Percentiles rank a stretch among this genome's conserved stretches.
These are phyloP conservation scores for Lathamus discolor DNA, from an alignment of 2,113 vertebrate species.

Conservation along the genomic window DNA sequence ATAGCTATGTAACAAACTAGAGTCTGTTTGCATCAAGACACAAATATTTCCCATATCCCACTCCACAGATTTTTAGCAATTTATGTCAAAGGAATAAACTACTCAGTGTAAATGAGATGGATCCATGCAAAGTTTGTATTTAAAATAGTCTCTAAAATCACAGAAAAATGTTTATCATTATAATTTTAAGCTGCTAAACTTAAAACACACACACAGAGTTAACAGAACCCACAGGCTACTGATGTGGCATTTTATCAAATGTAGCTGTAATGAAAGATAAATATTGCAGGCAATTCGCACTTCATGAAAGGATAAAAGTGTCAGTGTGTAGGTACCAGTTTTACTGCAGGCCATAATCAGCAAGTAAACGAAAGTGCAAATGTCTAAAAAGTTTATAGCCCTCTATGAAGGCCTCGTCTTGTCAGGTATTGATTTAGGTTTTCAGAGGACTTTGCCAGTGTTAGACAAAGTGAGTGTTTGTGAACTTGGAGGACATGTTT, in stretches of 20 bases:
- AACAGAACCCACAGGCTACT: constrained; percentile 74
- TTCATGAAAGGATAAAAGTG: constrained; percentile 81
- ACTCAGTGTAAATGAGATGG: constrained; percentile 9
- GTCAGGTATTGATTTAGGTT: constrained; percentile 78
- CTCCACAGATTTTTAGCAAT: constrained; percentile 54
- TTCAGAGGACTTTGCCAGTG: constrained; percentile 66
- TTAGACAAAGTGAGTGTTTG: constrained; percentile 72
- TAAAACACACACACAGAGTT: constrained; percentile 45
- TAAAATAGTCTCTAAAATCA: constrained; percentile 57
- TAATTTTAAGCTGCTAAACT: constrained; percentile 56
- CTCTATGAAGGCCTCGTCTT: constrained; percentile 74
- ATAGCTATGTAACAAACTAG: background rate
- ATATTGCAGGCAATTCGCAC: constrained; percentile 80
- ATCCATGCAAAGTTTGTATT: constrained; percentile 49
- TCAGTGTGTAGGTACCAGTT: constrained; percentile 78
- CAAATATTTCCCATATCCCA: constrained; percentile 19
- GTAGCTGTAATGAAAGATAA: constrained; percentile 80
- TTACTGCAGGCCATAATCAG: constrained; percentile 82
- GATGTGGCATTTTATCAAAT: constrained; percentile 80
- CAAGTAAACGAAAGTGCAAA: constrained; percentile 79
- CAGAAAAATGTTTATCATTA: constrained; percentile 60
- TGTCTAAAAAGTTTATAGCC: constrained; percentile 79
- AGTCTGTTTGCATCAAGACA: background rate
- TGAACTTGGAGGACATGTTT: constrained; percentile 69
- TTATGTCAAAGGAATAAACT: constrained; percentile 51